Evolutionary conservation across 2,113 vertebrate genomes (phyloP).

Genomic region (Phylloscopus trochiloides): DNA sequence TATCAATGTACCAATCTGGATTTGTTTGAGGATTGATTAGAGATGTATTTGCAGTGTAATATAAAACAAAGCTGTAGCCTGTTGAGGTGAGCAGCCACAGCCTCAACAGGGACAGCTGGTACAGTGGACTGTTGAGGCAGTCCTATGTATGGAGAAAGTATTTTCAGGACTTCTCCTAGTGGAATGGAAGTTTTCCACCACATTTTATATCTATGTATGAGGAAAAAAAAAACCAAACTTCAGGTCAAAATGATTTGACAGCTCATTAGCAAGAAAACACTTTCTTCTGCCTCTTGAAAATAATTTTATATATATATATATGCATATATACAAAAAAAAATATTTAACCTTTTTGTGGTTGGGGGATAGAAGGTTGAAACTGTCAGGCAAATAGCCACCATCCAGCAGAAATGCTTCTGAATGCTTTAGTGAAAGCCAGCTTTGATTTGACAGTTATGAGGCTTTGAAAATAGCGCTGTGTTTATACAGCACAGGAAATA

Average conservation of each 20-base stretch:
- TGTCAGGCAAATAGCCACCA: conserved; percentile 53
- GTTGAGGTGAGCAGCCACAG: background rate
- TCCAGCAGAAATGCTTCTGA: conserved; percentile 5
- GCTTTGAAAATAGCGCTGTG: conserved; percentile 40
- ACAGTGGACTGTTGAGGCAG: background rate
- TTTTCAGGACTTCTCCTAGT: background rate
- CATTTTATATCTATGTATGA: background rate
- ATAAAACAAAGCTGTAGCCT: background rate
- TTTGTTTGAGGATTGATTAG: conserved; percentile 36
- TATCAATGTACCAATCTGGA: background rate
- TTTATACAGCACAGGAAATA: conserved; percentile 47
- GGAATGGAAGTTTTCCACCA: background rate
- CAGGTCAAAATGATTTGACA: conserved; percentile 3
- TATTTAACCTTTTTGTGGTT: background rate
- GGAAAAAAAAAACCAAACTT: background rate
- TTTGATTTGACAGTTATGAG: conserved; percentile 56
- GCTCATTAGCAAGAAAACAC: background rate
- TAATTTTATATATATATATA: background rate
- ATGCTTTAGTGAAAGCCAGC: conserved; percentile 22
- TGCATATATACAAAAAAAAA: background rate
- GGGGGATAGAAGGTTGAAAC: background rate
- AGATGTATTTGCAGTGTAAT: background rate
- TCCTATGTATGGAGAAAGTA: background rate
- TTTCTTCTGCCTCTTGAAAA: background rate
- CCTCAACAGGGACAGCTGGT: background rate